Conservation (phyloP, 1,140 invertebrate species). For the Ridgeia piscesae region DNA sequence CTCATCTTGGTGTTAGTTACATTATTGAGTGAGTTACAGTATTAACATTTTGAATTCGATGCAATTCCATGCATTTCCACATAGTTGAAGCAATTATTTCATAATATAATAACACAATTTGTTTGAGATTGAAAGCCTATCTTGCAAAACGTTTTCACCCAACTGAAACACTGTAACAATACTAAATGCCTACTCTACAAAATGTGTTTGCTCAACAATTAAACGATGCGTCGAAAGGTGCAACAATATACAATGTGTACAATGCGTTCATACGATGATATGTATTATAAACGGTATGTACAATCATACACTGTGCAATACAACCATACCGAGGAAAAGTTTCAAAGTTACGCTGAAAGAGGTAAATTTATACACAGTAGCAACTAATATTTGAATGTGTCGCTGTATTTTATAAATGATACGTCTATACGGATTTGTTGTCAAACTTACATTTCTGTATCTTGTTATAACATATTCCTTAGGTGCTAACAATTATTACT, state of each 20-base stretch:
- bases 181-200: not conserved
- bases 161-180: too few relatives aligned
- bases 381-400: not conserved
- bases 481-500: not conserved
- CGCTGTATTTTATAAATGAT: not conserved
- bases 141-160: not conserved
- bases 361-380: not conserved
- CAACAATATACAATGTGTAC: not conserved
- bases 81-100: not conserved
- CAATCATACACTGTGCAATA: not conserved
- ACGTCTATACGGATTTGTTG: not conserved
- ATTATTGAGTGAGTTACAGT: not conserved
- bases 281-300: not conserved
- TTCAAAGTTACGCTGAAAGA: not conserved
- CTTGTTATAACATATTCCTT: not conserved
- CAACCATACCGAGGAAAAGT: not conserved
- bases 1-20: not conserved
- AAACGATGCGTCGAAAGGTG: not conserved
- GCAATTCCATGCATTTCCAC: not conserved
- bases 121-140: not conserved
- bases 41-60: not conserved
- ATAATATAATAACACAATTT: too few relatives aligned
- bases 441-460: not conserved
- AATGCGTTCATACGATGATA: not conserved
- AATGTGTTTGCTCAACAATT: not conserved